Base-by-base conservation (phyloP, 2,113 vertebrate species). In the Okapia johnstoni region DNA sequence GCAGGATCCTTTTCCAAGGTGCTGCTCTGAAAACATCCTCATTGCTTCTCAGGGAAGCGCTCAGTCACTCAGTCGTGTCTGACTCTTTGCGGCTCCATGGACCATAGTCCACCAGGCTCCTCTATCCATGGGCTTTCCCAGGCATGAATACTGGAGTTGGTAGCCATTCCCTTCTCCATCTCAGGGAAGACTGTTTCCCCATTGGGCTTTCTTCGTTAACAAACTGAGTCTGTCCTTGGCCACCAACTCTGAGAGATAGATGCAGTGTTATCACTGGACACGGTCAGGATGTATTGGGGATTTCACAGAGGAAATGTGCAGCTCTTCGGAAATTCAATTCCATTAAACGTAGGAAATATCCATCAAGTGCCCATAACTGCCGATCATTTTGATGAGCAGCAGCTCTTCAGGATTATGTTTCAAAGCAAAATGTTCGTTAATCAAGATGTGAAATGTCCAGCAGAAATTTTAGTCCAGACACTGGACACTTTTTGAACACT, bases 261-360 rank as follows among this genome's bases (percentile, higher is more conserved):
- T 16, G 21, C 61, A 3, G 23, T 1, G 1, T 61, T 28, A 70
- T 28, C 85, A 0, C 15, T 6, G 43, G 2, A 17, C 61, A 1
- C 3, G 3, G 40, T 15, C 89, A 93, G 96, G 77, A 77, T 11
- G 10, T 54, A 58, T 58, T 6, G 33, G 96, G 28, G 13, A 66
- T 85, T 80, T 81, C 89, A 88, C 3, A 9, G 94, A 91, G 92
- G 77, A 93, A 90, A 94, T 63, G 81, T 19, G 26, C 85, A 2
- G 89, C 85, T 94, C 83, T 57, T 88, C 17, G 63, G 89, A 95
- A 97, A 97, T 93, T 81, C 86, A 91, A 58, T 93, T 90, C 95
- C 91, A 87, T 96, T 96, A 95, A 96, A 90, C 0, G 46, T 36
- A 58, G 95, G 73, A 58, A 73, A 94, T 57, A 7, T 28, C 93